phyloP scores from a whole-genome alignment of 2,113 vertebrate genomes.

The Sebastes fasciatus region DNA sequence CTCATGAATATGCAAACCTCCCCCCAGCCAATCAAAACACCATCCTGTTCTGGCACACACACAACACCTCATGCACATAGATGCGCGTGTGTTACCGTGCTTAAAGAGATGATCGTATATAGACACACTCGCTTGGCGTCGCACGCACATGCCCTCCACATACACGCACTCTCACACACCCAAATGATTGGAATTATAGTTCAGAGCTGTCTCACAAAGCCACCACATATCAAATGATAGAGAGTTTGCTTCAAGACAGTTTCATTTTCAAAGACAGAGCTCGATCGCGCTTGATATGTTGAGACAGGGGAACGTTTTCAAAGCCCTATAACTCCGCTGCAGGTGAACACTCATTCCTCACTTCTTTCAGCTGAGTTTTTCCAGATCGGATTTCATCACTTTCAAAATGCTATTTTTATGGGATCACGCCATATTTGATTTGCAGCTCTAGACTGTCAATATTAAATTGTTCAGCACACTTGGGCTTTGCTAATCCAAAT shows the following conservation, averaged over 20 bases:
- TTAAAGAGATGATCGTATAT: not conserved
- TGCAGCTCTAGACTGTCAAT: not conserved
- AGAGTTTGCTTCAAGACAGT: conserved; percentile 41
- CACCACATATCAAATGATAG: conserved; percentile 47
- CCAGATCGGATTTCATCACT: not conserved
- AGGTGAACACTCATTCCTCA: conserved; percentile 24
- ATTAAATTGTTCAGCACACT: not conserved
- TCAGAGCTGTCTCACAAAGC: conserved; percentile 40
- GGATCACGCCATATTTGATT: not conserved
- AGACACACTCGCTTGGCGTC: not conserved
- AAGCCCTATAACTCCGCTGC: conserved; percentile 16
- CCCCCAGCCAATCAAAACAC: conserved; percentile 58
- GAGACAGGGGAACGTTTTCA: conserved; percentile 8
- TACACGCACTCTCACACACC: not conserved
- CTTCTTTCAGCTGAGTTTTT: conserved; percentile 2
- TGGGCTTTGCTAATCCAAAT: not conserved
- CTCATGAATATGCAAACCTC: conserved; percentile 73
- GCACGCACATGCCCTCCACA: not conserved
- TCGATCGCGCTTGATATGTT: conserved; percentile 8
- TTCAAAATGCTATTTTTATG: conserved; percentile 24
- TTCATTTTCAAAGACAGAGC: conserved; percentile 33
- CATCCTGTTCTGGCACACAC: conserved; percentile 35
- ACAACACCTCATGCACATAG: conserved; percentile 1
- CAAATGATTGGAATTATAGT: conserved; percentile 34
- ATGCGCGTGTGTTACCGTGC: not conserved